Base-by-base conservation (phyloP, 2,888 invertebrate genomes). In the Eurytoma californica region DNA sequence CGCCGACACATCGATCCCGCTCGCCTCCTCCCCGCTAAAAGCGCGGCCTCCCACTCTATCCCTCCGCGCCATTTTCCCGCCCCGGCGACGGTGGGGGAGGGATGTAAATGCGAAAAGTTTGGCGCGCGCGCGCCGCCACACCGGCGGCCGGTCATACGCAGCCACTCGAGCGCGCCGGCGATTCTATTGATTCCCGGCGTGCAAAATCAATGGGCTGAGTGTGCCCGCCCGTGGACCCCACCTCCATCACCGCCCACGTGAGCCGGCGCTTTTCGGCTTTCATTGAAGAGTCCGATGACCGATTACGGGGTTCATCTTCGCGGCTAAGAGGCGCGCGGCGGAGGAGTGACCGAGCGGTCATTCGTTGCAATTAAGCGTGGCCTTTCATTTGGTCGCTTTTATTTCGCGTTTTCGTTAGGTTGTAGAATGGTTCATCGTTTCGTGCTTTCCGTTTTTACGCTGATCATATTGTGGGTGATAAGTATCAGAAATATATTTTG, bases 21-120 rank as follows among this genome's bases (percentile, higher is more conserved):
- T 28, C 55, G 49, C 39, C 53, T 13, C 53, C 53, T n/a, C 53
- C 57, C 20, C 69, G 7, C 67, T 67, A 14, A 53, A 51, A 53
- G 16, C 53, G 14, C 53, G n/a, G 5, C n/a, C 16, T 14, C 28
- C 57, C 5, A 55, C 24, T n/a, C 18, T 57, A 20, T 65, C 49
- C 12, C 30, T 24, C 30, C 24, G n/a, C 39, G 12, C 61, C 61
- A 70, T 49, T 49, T 58, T 70, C 20, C 9, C 61, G 49, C 53
- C 39, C 72, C 9, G 0, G 24, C 7, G 55, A 65, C 65, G n/a
- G 53, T 24, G 53, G 39, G n/a, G 55, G n/a, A 51, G 51, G 18
- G 61, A 77, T 77, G 77, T 70, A 77, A 80, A 79, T 85, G 85
- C 84, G 85, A 86, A 85, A 86, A 85, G 82, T 87, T 86, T 84